Evolutionary conservation across 2,888 invertebrate species (phyloP), one percentile per base, ranked within the genome.

Genomic region (Eulithis prunata): DNA sequence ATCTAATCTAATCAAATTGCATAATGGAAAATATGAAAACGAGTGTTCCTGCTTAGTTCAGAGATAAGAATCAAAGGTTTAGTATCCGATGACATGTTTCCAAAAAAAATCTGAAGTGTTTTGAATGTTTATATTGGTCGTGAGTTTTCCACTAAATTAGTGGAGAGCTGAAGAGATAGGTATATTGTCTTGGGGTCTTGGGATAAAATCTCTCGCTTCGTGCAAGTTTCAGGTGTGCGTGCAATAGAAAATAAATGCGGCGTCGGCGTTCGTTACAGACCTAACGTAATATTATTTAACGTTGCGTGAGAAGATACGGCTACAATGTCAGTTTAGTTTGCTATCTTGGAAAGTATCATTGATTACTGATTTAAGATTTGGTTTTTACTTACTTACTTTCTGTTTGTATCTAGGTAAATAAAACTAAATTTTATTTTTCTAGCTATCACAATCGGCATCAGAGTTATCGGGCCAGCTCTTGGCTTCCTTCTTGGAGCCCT

Each of bases 401-500:
- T 10, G 6, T 38, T 38, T 38, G 38, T 38, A 38, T 5, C 6
- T 38, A 38, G 38, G 38, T 38, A 38, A 47, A 7, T 47, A 21
- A 49, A 2, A 21, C 11, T 11, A 11, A 0, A 46, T 54, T 51
- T 57, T 38, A 58, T 84, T 76, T 84, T 75, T 70, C 73, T 93
- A 97, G 98, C 98, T 14, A 98, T 98, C 73, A 98, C 98, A 36
- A 98, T 98, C 79, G 98, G 98, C 60, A 97, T 98, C 60, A 94
- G 98, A 70, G 98, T 98, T 69, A 94, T 98, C 65, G 98, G 98
- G 0, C 98, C 98, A 0, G 97, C 98, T 0, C 94, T 97, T 38
- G 98, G 98, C 4, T 98, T 98, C 84, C 96, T 98, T 64, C 95
- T 98, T 38, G 98, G 98, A 41, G 97, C 98, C 3, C 91, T 98